These are phyloP conservation scores for Aspidoscelis tigris DNA, from an alignment of 2,113 vertebrate genomes.

Conservation along the genomic window DNA sequence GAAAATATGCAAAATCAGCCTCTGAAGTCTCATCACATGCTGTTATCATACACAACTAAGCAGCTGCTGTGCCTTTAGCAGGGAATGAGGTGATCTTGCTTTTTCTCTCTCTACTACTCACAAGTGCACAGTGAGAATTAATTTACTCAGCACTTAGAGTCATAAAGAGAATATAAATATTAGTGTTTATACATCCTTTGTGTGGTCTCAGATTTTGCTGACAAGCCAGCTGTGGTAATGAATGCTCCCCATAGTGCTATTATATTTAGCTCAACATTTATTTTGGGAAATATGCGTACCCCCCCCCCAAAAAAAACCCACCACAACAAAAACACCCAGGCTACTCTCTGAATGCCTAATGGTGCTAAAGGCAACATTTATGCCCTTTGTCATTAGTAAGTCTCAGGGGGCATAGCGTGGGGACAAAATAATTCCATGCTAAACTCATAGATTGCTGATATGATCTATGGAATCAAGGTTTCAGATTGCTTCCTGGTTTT, in stretches of 20 bases:
- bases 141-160: slow-evolving; percentile 3
- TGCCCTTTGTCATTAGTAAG: neutral
- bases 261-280: slow-evolving; percentile 31
- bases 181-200: slow-evolving; percentile 12
- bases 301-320: neutral
- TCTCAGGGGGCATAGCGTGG: accelerated
- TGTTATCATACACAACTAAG: neutral
- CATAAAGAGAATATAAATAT: slow-evolving; percentile 14
- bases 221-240: neutral
- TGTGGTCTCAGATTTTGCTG: slow-evolving; percentile 8
- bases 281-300: neutral
- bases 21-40: neutral
- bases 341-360: neutral
- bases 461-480: accelerated
- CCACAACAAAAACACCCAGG: too few species aligned
- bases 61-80: slow-evolving; percentile 24
- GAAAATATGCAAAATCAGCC: neutral
- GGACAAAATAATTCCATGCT: neutral
- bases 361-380: slow-evolving; percentile 17
- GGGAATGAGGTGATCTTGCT: slow-evolving; percentile 5
- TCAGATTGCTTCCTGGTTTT: accelerated
- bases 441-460: neutral
- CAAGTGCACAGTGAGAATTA: slow-evolving; percentile 34
- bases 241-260: slow-evolving; percentile 21
- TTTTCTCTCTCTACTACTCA: neutral